These are phyloP conservation scores for Xiphias gladius DNA, from an alignment of 2,113 vertebrate genomes.

Conservation along the genomic window DNA sequence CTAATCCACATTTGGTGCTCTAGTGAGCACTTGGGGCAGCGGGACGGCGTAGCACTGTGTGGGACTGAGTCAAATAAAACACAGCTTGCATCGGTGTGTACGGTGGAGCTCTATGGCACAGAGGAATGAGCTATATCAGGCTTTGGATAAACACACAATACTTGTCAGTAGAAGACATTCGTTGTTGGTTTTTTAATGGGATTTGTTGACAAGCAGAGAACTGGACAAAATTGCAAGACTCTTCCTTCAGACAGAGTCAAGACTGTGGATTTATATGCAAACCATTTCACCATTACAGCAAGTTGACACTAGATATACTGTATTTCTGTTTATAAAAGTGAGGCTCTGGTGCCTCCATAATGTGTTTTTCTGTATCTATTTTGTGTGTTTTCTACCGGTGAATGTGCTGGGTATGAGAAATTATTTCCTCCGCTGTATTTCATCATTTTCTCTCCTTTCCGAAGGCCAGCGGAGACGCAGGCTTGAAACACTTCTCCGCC, in stretches of 20 bases:
- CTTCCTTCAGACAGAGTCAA: background rate
- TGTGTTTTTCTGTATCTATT: background rate
- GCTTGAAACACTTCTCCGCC: constrained; percentile 21
- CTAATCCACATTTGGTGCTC: no score
- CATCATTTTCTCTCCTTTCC: constrained; percentile 11
- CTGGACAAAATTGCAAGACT: background rate
- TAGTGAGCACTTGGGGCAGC: no score
- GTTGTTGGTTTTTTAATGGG: no score
- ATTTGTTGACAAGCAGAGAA: background rate
- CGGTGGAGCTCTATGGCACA: no score
- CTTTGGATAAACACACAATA: no score
- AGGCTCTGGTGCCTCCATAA: background rate
- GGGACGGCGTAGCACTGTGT: no score
- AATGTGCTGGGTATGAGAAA: constrained; percentile 9
- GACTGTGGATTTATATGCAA: background rate
- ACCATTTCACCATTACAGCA: background rate
- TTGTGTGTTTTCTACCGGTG: background rate
- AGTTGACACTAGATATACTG: background rate
- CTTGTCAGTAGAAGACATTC: no score
- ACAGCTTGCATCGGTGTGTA: no score
- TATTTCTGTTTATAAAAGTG: background rate
- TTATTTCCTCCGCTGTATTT: constrained; percentile 10
- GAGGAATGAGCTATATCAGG: no score
- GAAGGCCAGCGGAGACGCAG: constrained; percentile 19
- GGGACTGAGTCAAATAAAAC: no score